Base-by-base conservation (phyloP, 64 coral and sea anemone species). In the Stylophora pistillata region DNA sequence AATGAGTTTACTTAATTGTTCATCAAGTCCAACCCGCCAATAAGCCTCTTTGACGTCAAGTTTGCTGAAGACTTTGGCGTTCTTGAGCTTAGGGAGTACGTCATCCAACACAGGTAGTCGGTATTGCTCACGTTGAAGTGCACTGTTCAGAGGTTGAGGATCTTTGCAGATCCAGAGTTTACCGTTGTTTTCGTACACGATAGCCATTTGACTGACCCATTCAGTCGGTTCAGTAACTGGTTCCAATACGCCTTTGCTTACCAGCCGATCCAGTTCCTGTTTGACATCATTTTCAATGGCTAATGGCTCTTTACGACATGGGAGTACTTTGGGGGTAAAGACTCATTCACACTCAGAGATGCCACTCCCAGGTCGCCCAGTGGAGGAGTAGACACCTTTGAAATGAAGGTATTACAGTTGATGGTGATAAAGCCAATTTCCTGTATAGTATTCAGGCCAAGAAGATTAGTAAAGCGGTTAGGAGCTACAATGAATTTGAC, bases 61-160 rank as follows among this genome's bases (percentile, higher is more conserved):
- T 58, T 90, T 90, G 53, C 77, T 90, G n/a, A 90, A 90, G 15
- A 90, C 34, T 56, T 90, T 90, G 5, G 89, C 89, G 82, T 73
- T 55, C 30, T 58, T 74, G 63, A 90, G 71, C 21, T 82, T 84
- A 1, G 89, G 89, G 18, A 90, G 89, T 28, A 90, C 55, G 76
- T 91, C 80, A 75, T 91, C 56, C 13, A 91, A 71, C 33, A 77
- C 71, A 4, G 65, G 78, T 23, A 91, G 17, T 65, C 34, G 41
- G 56, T 91, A 91, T 54, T 85, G 21, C 76, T 91, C 89, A 62
- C 37, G 70, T 27, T 74, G 58, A 31, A 91, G 78, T 33, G 89
- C 78, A 18, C 20, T 55, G 78, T 91, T 85, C 13, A 92, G 25
- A 14, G 62, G 73, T 75, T 71, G 56, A 17, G 82, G 82, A 37